phyloP scores from a whole-genome alignment of 2,888 invertebrate species.

The Cheilosia pagana region DNA sequence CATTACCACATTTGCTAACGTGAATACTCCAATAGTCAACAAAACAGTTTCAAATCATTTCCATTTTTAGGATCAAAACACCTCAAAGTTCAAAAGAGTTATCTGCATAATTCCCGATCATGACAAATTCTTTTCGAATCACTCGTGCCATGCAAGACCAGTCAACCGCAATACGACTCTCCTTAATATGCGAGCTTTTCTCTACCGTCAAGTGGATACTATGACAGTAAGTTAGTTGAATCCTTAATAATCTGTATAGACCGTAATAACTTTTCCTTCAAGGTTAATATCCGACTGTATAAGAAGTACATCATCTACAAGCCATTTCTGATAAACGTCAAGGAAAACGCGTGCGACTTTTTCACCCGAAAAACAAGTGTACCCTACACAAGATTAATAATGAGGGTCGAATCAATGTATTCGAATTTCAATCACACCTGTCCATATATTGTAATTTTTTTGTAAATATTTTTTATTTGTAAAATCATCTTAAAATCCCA shows the following conservation, averaged over 20 bases:
- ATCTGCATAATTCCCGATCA: not conserved
- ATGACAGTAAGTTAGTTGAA: not conserved
- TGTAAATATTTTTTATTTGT: not conserved
- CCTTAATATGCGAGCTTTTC: not conserved
- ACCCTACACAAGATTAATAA: not conserved
- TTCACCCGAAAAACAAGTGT: not conserved
- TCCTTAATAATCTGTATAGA: not conserved
- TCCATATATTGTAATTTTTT: not conserved
- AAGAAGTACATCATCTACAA: constrained; percentile 11
- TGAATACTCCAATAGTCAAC: no score
- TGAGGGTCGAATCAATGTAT: not conserved
- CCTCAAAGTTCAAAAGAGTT: not conserved
- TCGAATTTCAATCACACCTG: not conserved
- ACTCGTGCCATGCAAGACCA: not conserved
- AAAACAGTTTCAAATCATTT: no score
- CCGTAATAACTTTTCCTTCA: not conserved
- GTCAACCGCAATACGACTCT: not conserved
- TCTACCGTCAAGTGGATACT: not conserved
- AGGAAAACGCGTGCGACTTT: not conserved
- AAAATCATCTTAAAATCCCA: not conserved
- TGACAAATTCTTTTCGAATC: not conserved
- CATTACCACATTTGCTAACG: no score
- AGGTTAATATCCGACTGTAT: not conserved
- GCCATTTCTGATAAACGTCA: not conserved
- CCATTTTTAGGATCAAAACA: no score